Percentiles rank a stretch among this genome's conserved stretches.
Conservation (phyloP, 2,113 vertebrate species). For the Catharus minimus region DNA sequence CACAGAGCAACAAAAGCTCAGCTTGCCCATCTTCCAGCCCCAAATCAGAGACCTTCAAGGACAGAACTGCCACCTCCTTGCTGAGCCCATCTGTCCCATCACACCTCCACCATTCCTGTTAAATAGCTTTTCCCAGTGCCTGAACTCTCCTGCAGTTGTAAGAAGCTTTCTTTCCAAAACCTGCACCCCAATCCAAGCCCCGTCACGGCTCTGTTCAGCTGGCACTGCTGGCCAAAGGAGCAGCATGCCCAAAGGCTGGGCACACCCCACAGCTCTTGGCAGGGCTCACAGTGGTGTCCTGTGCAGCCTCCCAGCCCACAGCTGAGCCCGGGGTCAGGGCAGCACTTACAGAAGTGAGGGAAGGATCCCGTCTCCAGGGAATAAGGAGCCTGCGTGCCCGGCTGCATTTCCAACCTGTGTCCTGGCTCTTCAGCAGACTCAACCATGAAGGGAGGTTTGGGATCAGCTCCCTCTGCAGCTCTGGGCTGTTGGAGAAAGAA, state of each 20-base stretch:
- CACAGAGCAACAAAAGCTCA: background rate
- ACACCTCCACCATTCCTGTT: background rate
- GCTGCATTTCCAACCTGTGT: constrained; percentile 45
- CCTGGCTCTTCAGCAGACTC: constrained; percentile 5
- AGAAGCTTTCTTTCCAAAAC: background rate
- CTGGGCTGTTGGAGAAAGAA: constrained; percentile 4
- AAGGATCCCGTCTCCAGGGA: constrained; percentile 27
- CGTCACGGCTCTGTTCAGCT: background rate
- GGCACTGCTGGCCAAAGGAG: background rate
- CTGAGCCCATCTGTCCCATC: background rate
- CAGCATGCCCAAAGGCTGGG: background rate
- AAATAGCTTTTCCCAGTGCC: background rate
- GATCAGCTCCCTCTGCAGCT: background rate
- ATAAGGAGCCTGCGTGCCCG: background rate
- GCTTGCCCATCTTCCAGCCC: background rate
- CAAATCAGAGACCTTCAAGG: background rate
- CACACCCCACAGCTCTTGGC: background rate
- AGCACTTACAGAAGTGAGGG: constrained; percentile 60
- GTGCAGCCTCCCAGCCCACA: background rate
- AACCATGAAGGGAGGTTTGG: constrained; percentile 16
- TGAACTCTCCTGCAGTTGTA: background rate
- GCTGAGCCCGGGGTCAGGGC: background rate
- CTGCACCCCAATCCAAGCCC: background rate
- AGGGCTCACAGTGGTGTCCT: background rate
- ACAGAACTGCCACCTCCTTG: background rate